Evolutionary conservation across 2,888 invertebrate genomes (phyloP), one percentile per base, ranked within the genome.

Genomic region (Mimachlamys varia): DNA sequence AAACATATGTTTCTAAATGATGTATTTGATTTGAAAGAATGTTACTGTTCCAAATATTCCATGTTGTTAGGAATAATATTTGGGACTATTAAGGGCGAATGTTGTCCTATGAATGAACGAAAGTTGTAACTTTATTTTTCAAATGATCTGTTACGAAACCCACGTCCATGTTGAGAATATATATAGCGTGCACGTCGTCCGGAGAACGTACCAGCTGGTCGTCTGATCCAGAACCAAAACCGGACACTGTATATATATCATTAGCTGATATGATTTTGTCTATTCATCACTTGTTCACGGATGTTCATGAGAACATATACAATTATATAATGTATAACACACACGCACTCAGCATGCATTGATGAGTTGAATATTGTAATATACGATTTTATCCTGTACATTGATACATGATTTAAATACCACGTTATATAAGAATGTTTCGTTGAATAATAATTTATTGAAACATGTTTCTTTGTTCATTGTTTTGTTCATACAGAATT

Each of bases 371-470:
- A n/a, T 76, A 76, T 76, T 76, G 76, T 76, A 76, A 76, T 76
- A 44, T 44, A 44, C 44, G 33, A 27, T 27, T 33, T 12, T 53
- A 76, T 76, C 33, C 33, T 76, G 12, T 22, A 33, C 19, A 76
- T 10, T 76, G 12, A 7, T 33, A 76, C 15, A 76, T 76, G 22
- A 19, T 76, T 76, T 44, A 27, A 76, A 33, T 27, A 76, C n/a
- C n/a, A n/a, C 33, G 76, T 76, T 76, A 76, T 76, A 76, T 76
- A 76, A 44, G 44, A 7, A 44, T 58, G 58, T 76, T 76, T 76
- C 76, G 76, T 76, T 76, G 76, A 76, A 76, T 12, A 76, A 76
- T 33, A 76, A 76, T 33, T 76, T 76, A 76, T 76, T 76, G 76
- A 76, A 76, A 33, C 33, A 76, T 10, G 7, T 19, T 58, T 27